Evolutionary conservation across 2,113 vertebrate species (phyloP).

Genomic region (Mormoops blainvillei): DNA sequence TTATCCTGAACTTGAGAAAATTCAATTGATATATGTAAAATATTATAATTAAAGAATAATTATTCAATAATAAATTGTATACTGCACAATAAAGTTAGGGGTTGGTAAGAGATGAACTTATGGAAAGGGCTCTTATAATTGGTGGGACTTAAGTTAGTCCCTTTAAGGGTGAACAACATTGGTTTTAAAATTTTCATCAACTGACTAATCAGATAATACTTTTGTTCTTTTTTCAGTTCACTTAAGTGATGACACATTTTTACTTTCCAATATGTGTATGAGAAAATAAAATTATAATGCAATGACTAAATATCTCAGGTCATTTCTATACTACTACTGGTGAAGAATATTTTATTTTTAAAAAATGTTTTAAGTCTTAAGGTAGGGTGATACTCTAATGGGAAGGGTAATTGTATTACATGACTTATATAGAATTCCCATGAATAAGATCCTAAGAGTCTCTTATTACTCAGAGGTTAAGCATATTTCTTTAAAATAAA

Average conservation of each 20-base stretch:
- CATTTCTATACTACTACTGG: not conserved
- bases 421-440: not conserved
- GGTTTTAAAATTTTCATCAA: constrained; percentile 6
- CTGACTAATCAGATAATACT: not conserved
- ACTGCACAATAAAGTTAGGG: not conserved
- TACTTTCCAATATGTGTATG: not conserved
- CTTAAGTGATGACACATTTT: not conserved
- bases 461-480: not conserved
- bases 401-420: not conserved
- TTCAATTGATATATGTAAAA: not conserved
- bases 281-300: not conserved
- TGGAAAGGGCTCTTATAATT: not conserved
- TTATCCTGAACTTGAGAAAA: not conserved
- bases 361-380: not conserved
- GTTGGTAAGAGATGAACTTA: not conserved
- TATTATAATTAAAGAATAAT: not conserved
- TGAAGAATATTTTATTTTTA: not conserved
- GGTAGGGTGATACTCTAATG: not conserved
- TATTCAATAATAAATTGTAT: not conserved
- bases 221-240: not conserved
- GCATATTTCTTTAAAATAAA: not conserved
- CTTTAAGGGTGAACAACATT: not conserved
- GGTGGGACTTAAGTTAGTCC: not conserved
- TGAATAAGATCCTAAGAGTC: not conserved
- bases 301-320: not conserved